phyloP scores from a whole-genome alignment of 2,888 invertebrate species.

The Ametastegia equiseti region DNA sequence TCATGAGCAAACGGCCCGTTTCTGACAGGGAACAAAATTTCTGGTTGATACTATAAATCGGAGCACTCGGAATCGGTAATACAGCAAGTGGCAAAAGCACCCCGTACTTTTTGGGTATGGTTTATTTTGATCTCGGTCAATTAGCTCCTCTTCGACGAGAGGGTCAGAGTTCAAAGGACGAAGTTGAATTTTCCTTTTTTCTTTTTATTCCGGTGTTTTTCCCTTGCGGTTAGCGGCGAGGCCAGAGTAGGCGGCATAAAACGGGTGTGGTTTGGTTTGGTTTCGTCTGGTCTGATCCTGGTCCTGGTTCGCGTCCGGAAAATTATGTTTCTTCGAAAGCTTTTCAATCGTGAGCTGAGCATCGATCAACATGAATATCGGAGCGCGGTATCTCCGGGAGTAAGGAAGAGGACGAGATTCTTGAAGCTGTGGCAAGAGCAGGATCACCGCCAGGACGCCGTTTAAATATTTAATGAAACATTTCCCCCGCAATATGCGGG shows the following conservation, averaged over 20 bases:
- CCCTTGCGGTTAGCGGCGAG: neutral
- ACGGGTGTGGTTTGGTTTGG: conserved; percentile 59
- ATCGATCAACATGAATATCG: conserved; percentile 57
- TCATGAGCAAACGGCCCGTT: too few species aligned
- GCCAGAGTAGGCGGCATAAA: neutral
- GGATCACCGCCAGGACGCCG: conserved; percentile 62
- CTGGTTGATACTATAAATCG: too few species aligned
- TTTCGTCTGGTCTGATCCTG: conserved; percentile 49
- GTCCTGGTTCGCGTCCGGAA: neutral
- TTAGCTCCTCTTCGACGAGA: conserved; percentile 3
- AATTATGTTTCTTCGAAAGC: conserved; percentile 53
- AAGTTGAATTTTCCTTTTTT: conserved; percentile 18
- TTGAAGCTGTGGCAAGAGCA: conserved; percentile 57
- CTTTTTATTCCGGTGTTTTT: conserved; percentile 47
- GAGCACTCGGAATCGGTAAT: too few species aligned
- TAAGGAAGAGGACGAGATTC: neutral
- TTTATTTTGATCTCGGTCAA: conserved; percentile 6
- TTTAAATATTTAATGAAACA: conserved; percentile 74
- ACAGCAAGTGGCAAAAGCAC: too few species aligned
- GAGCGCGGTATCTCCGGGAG: conserved; percentile 57
- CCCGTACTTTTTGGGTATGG: too few species aligned
- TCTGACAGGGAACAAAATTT: too few species aligned
- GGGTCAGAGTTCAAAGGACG: conserved; percentile 30
- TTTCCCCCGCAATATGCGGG: conserved; percentile 70
- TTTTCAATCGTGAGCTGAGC: conserved; percentile 64